Conservation (phyloP, 2,113 vertebrate species). For the Trachemys scripta region DNA sequence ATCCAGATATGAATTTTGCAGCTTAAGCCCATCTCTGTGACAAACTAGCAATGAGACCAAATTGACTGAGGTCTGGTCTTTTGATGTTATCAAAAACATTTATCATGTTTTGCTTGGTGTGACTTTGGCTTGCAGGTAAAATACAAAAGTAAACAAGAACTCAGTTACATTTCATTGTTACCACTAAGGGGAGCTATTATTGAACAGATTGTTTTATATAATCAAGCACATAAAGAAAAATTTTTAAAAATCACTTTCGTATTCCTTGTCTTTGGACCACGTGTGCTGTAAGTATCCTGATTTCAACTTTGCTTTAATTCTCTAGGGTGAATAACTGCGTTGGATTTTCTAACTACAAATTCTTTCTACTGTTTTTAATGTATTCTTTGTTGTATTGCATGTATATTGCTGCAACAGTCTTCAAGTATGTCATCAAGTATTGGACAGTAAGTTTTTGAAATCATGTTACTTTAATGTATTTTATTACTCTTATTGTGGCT, state of each 20-base stretch:
- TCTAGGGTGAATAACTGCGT: conserved; percentile 99
- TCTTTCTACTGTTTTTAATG: conserved; percentile 95
- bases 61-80: neutral
- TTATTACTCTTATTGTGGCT: neutral
- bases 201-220: rapidly evolving
- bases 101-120: neutral
- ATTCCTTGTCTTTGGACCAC: neutral
- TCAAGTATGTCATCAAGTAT: conserved; percentile 97
- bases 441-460: conserved; percentile 91
- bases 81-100: rapidly evolving
- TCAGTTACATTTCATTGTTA: neutral
- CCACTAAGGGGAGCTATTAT: conserved; percentile 20
- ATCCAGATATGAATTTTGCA: neutral
- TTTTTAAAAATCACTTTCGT: rapidly evolving
- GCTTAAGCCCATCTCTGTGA: neutral
- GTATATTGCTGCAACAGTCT: conserved; percentile 92
- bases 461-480: neutral
- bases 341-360: conserved; percentile 99
- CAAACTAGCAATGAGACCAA: rapidly evolving
- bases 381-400: conserved; percentile 96
- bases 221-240: rapidly evolving
- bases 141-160: neutral
- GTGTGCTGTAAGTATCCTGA: conserved; percentile 32
- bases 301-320: conserved; percentile 70
- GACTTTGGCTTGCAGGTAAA: rapidly evolving